Evolutionary conservation across 2,797 vertebrate species (phyloP).

Genomic region (Micrastur ruficollis): DNA sequence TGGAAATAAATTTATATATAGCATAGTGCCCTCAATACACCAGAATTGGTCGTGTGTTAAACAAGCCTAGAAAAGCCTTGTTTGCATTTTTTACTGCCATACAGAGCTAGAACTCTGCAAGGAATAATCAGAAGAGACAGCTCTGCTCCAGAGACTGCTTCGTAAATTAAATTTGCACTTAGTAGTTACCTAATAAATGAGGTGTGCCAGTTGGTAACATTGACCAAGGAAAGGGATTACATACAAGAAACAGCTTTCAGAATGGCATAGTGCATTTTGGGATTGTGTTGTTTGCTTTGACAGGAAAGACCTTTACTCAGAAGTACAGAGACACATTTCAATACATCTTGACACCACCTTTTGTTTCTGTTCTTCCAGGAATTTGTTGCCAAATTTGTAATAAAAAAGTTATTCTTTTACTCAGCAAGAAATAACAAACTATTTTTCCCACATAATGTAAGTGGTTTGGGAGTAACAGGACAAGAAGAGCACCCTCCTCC

Average conservation of each 20-base stretch:
- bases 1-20: background rate
- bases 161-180: background rate
- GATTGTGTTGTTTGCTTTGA: background rate
- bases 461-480: fast-evolving
- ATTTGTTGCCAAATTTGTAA: background rate
- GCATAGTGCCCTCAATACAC: background rate
- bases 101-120: background rate
- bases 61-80: background rate
- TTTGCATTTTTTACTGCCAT: background rate
- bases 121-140: background rate
- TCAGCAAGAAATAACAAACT: background rate
- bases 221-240: background rate
- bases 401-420: background rate
- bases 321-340: background rate
- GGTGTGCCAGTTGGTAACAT: background rate
- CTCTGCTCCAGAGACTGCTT: background rate
- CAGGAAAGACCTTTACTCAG: background rate
- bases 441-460: background rate
- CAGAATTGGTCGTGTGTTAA: background rate
- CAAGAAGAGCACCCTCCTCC: background rate
- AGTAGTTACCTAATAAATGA: background rate
- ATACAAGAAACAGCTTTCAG: background rate
- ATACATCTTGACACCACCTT: background rate
- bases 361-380: background rate
- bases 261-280: fast-evolving